A percentile compares a stretch with the other conserved stretches of the same genome.
These are phyloP conservation scores for Climacteris rufus DNA, from an alignment of 2,113 vertebrate genomes.

Conservation along the genomic window DNA sequence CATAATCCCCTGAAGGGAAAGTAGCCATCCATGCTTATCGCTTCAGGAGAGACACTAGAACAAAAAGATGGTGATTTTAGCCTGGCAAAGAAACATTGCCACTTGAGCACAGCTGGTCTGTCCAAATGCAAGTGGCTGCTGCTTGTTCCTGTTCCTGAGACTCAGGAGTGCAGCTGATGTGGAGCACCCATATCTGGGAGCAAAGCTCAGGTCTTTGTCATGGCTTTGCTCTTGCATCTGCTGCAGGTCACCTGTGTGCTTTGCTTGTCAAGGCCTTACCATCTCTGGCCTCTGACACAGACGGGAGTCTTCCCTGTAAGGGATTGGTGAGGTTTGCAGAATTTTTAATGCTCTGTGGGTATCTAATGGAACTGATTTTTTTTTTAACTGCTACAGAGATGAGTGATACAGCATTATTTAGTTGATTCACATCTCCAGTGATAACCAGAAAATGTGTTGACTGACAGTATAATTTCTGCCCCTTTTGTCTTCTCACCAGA, in stretches of 20 bases:
- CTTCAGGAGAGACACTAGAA: not conserved
- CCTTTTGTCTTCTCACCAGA: not conserved
- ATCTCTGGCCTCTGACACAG: not conserved
- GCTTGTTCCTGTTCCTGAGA: not conserved
- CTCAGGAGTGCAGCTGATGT: not conserved
- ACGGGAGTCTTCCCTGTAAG: not conserved
- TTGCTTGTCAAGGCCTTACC: not conserved
- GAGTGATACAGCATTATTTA: not conserved
- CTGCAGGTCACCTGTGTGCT: not conserved
- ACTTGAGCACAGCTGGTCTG: not conserved
- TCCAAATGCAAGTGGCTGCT: not conserved
- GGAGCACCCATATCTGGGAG: not conserved
- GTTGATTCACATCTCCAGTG: not conserved
- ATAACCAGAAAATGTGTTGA: not conserved
- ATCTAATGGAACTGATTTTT: not conserved
- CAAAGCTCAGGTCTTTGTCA: fast-evolving
- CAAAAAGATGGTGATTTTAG: not conserved
- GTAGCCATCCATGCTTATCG: not conserved
- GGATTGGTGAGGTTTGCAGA: not conserved
- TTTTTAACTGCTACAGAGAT: not conserved
- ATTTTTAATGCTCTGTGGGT: not conserved
- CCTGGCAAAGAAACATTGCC: not conserved
- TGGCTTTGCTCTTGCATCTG: not conserved
- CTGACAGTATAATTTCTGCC: not conserved
- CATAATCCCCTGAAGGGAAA: not conserved